These are phyloP conservation scores for Eugnorisma glareosa DNA, from an alignment of 2,888 invertebrate species.

Conservation along the genomic window DNA sequence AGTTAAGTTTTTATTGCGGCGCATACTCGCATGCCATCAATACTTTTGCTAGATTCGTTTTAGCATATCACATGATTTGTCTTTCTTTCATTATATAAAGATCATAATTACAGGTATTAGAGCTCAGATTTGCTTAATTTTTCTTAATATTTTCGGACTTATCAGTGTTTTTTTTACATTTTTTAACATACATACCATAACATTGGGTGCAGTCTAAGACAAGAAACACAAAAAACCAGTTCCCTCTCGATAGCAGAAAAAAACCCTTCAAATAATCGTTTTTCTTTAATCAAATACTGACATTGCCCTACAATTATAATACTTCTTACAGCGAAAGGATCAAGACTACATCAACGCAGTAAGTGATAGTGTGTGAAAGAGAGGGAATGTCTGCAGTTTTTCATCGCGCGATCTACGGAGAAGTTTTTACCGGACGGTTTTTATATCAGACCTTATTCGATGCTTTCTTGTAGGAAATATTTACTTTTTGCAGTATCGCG, in stretches of 20 bases:
- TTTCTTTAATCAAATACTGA: background rate
- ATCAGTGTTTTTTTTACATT: background rate
- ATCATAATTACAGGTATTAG: background rate
- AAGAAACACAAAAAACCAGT: background rate
- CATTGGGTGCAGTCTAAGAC: background rate
- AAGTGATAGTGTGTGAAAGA: constrained; percentile 79
- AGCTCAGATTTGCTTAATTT: background rate
- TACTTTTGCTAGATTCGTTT: constrained; percentile 39
- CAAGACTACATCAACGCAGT: constrained; percentile 72
- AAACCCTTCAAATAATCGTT: background rate
- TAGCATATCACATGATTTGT: constrained; percentile 14
- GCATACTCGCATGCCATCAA: constrained; percentile 22
- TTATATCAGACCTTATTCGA: constrained; percentile 79
- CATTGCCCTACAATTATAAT: background rate
- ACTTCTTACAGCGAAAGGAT: constrained; percentile 72
- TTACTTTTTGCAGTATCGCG: constrained; percentile 73
- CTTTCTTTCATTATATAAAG: background rate
- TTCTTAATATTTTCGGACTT: background rate
- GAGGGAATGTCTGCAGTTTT: constrained; percentile 83
- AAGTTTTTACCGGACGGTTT: constrained; percentile 82
- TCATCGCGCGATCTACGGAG: constrained; percentile 74
- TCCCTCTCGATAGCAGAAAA: background rate
- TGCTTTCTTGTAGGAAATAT: constrained; percentile 78
- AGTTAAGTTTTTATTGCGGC: constrained; percentile 40
- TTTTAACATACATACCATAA: background rate